Evolutionary conservation across 30 jellyfish, hydroid and myxozoan genomes (phyloP).

Genomic region (Hydractinia symbiolongicarpus): DNA sequence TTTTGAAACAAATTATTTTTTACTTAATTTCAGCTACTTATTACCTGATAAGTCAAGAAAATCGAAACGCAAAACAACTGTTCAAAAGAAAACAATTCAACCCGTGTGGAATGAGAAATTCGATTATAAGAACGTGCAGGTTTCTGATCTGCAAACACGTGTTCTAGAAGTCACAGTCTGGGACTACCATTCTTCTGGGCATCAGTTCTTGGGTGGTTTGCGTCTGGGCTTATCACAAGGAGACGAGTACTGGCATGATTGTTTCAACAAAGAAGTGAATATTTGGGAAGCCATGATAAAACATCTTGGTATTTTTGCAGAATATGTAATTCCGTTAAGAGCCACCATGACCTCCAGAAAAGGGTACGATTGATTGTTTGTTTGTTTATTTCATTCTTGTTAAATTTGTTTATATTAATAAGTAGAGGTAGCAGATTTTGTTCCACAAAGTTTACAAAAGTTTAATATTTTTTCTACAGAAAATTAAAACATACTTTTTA

Average conservation of each 20-base stretch:
- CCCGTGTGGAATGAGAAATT: conserved; percentile 96
- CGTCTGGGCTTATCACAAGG: conserved; percentile 90
- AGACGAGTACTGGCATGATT: conserved; percentile 95
- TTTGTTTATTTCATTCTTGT: not conserved
- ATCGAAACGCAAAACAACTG: conserved; percentile 84
- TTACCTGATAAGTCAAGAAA: conserved; percentile 92
- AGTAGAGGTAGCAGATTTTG: no score
- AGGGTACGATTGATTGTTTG: conserved; percentile 57
- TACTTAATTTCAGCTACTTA: conserved; percentile 52
- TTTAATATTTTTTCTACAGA: not conserved
- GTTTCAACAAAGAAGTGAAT: conserved; percentile 68
- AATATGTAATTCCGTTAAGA: conserved; percentile 75
- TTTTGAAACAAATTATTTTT: not conserved
- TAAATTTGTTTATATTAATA: no score
- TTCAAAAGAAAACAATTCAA: conserved; percentile 67
- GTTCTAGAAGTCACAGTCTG: conserved; percentile 95
- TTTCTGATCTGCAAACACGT: conserved; percentile 68
- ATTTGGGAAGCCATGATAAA: conserved; percentile 93
- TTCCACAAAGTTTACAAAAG: not conserved
- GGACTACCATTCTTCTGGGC: conserved; percentile 83
- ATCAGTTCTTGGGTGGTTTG: conserved; percentile 83
- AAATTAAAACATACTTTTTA: not conserved
- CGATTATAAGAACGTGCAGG: conserved; percentile 63
- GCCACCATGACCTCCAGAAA: conserved; percentile 92
- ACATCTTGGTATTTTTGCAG: conserved; percentile 95